Evolutionary conservation across 2,888 invertebrate genomes (phyloP), one percentile per base, ranked within the genome.

Genomic region (Pinctada fucata): DNA sequence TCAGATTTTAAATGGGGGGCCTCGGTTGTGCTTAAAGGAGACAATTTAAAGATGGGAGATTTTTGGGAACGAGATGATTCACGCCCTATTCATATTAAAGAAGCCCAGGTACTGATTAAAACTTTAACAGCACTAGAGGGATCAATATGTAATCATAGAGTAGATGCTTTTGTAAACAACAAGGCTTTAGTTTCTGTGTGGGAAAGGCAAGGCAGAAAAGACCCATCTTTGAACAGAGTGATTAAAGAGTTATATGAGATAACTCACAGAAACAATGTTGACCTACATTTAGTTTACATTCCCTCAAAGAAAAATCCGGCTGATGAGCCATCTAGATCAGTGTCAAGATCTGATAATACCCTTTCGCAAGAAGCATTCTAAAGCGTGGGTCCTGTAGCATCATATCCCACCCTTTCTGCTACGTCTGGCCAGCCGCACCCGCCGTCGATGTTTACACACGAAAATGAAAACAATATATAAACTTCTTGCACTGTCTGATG

Each of bases 211-310:
- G 78, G 72, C 3, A 50, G 72, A 8, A 78, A 58, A n/a, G 45
- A 47, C 13, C 3, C 49, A 6, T 5, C 2, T 4, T 31, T 78
- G 31, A 73, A 68, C 31, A 5, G 13, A n/a, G 51, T 68, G 3
- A 13, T 78, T 3, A 78, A 78, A 52, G 6, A 68, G 3, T 45
- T 74, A n/a, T 78, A 72, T 66, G 3, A 72, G 6, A 49, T 75
- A 3, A 70, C 76, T 8, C n/a, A 51, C 51, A 3, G 10, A 5
- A 10, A 52, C n/a, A 81, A 83, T 69, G 74, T 81, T 52, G 73
- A 76, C 48, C 50, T 80, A n/a, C 65, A 74, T n/a, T 13, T 83
- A 45, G 10, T 47, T 0, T 83, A 78, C 68, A 69, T 83, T 13
- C 77, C 75, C 3, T 74, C 82, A 31, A 47, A 3, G 5, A 13